Evolutionary conservation across 2,113 vertebrate genomes (phyloP), one percentile per base, ranked within the genome.

Genomic region (Anoura caudifer): DNA sequence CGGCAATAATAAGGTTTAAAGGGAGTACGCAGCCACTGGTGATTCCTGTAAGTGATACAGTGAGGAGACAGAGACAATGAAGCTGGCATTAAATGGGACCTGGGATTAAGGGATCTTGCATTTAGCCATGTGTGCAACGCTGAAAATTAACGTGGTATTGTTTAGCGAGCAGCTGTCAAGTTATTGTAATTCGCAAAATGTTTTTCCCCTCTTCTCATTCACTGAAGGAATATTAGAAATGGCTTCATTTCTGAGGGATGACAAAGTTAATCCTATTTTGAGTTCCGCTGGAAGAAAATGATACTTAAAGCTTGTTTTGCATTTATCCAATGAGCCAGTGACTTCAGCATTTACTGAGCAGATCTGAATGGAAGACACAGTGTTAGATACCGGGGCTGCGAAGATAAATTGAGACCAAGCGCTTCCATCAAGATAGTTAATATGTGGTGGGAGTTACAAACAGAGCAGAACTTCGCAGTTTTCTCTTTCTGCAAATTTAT

Each of bases 41-140:
- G 97, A 98, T 98, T 98, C 98, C 97, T 96, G 97, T 97, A 98
- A 96, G 91, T 80, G 95, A 98, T 97, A 98, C 97, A 97, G 96
- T 20, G 97, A 97, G 91, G 81, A 95, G 94, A 96, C 93, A 87
- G 94, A 97, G 98, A 98, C 95, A 98, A 98, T 97, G 97, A 98
- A 63, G 97, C 94, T 98, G 97, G 94, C 96, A 92, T 67, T 97
- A 98, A 98, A 98, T 97, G 96, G 97, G 98, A 97, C 98, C 90
- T 97, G 98, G 98, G 98, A 98, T 98, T 98, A 98, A 99, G 98
- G 98, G 98, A 98, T 98, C 97, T 98, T 97, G 98, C 95, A 98
- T 95, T 94, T 97, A 98, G 97, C 97, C 98, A 98, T 98, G 98
- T 98, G 98, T 97, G 98, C 98, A 98, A 98, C 77, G 45, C 95